Base-by-base conservation (phyloP, 2,797 vertebrate species). In the Pseudomugil tenellus region DNA sequence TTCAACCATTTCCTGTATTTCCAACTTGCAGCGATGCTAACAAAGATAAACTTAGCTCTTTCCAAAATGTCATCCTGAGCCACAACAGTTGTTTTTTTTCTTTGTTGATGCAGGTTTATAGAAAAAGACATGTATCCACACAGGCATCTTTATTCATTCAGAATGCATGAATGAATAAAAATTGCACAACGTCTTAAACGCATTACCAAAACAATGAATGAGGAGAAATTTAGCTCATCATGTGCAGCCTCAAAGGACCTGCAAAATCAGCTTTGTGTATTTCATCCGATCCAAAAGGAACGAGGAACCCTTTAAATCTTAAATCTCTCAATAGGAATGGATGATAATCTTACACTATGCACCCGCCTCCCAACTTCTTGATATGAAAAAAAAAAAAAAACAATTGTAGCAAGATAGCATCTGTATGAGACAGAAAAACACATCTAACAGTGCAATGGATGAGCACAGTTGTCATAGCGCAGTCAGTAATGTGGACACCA, bases 331-430 rank as follows among this genome's bases (percentile, higher is more conserved):
- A 62, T 32, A 81, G 82, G 76, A 87, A 74, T 67, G 63, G 72
- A 73, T 77, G 65, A 78, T 81, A 75, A 91, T 83, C 81, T 79
- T 54, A 58, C 73, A 67, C 83, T 71, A 54, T 56, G 63, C 49
- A 53, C 71, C 82, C 39, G 1, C 1, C 17, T 77, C 75, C 77
- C 76, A 63, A 21, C 66, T 77, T 59, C 72, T 81, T 85, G 78
- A 83, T 76, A 67, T 11, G 11, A 79, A 78, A 84, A 85, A 90
- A 69, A 87, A 84, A 11, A 79, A 78, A 84, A 85, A 90, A 69
- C 88, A 84, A 81, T 63, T 48, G 62, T 65, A 11, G 55, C 26
- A 13, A 14, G 81, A 90, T 90, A 81, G 26, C 69, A 88, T 91
- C 86, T 84, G 46, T 61, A 35, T 63, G 58, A 75, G 76, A 86